Evolutionary conservation across 2,113 vertebrate genomes (phyloP).

Genomic region (Oryzias javanicus): DNA sequence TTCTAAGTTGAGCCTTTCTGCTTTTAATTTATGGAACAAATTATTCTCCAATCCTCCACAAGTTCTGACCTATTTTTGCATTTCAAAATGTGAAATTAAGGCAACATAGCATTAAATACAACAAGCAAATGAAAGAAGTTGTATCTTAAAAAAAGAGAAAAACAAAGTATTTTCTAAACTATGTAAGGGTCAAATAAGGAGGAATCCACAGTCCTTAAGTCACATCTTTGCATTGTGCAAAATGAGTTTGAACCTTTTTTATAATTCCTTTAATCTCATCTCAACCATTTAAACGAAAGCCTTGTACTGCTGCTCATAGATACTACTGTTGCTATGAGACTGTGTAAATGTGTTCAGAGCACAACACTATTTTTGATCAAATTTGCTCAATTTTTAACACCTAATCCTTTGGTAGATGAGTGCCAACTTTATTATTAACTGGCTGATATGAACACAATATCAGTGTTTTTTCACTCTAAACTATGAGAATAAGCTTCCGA

Average conservation of each 20-base stretch:
- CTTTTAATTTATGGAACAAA: not conserved
- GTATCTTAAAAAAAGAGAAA: slow-evolving; percentile 25
- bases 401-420: slow-evolving; percentile 12
- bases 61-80: too few species aligned
- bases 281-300: slow-evolving; percentile 23
- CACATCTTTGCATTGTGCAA: slow-evolving; percentile 61
- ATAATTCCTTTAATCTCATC: slow-evolving; percentile 50
- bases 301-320: slow-evolving; percentile 39
- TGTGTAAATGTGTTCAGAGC: slow-evolving; percentile 32
- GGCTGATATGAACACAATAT: slow-evolving; percentile 4
- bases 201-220: slow-evolving; percentile 40
- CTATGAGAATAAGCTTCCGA: not conserved
- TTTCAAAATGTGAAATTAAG: too few species aligned
- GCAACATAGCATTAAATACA: too few species aligned
- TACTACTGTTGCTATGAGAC: slow-evolving; percentile 66
- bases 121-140: slow-evolving; percentile 14
- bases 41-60: too few species aligned
- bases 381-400: slow-evolving; percentile 49
- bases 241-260: slow-evolving; percentile 51
- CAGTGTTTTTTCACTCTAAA: slow-evolving; percentile 3
- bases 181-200: slow-evolving; percentile 60
- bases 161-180: slow-evolving; percentile 68
- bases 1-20: not conserved
- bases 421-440: slow-evolving; percentile 25
- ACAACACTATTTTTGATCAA: slow-evolving; percentile 30